Base-by-base conservation (phyloP, 2,113 vertebrate species). In the Brachyhypopomus occidentalis region DNA sequence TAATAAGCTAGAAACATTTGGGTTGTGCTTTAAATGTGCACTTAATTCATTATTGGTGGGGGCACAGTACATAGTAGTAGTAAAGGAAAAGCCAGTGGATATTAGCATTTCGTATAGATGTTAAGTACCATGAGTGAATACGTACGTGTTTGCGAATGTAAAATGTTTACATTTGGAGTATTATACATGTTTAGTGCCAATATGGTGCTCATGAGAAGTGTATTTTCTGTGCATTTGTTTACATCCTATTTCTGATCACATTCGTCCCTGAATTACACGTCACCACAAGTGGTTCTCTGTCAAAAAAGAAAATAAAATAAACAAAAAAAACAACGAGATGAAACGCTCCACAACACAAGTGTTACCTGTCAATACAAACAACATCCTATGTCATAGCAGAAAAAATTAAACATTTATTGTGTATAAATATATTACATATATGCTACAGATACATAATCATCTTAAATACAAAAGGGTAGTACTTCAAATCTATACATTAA, bases 361-460 rank as follows among this genome's bases (percentile, higher is more conserved):
- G 9, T 20, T 56, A 19, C 8, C 23, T 34, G 72, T 14, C 72
- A 27, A 66, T 8, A 12, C 16, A 45, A 63, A 1, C 19, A 62
- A 74, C 66, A 67, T 20, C 0, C 2, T 1, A 64, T 71, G 17
- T 79, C 4, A 82, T 74, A 80, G 93, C 89, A 92, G 94, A 93
- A 94, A 95, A 93, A 96, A 97, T 95, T 96, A 96, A 97, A 97
- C 97, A 98, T 99, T 98, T 99, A 99, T 99, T 99, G 98, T 93
- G 98, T 97, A 97, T 99, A 99, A 99, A 99, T 99, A 99, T 99
- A 99, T 99, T 98, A 99, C 97, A 99, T 98, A 97, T 98, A 98
- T 96, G 97, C 98, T 99, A 99, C 96, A 96, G 96, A 96, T 99
- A 99, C 96, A 96, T 96, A 97, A 98, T 97, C 93, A 96, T 97